A percentile compares a stretch with the other conserved stretches of the same genome.
Evolutionary conservation across 37 sponge, comb jelly and placozoan genomes (phyloP).

Genomic region (Amphimedon queenslandica): DNA sequence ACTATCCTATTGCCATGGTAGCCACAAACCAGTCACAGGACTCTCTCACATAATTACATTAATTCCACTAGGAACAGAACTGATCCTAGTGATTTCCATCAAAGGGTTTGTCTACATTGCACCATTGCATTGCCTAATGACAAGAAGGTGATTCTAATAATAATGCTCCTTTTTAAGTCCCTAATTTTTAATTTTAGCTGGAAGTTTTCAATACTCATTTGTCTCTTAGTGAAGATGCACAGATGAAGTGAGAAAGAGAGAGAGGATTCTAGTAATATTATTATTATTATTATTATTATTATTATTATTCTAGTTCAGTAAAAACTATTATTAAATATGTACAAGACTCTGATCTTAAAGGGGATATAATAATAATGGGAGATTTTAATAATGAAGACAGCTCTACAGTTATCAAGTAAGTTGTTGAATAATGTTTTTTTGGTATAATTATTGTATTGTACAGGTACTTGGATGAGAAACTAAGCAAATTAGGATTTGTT

Average conservation of each 20-base stretch:
- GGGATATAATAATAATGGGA: conserved; percentile 61
- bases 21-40: background rate
- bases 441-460: background rate
- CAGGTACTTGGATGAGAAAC: too few species aligned
- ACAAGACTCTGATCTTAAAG: conserved; percentile 15
- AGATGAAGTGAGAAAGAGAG: conserved; percentile 34
- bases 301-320: too few species aligned
- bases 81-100: conserved; percentile 64
- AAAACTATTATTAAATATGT: conserved; percentile 46
- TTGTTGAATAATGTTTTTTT: background rate
- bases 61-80: conserved; percentile 28
- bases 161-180: background rate
- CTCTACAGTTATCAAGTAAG: conserved; percentile 42
- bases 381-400: conserved; percentile 74
- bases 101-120: conserved; percentile 76
- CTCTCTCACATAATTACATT: background rate
- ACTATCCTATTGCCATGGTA: conserved; percentile 64
- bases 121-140: conserved; percentile 12
- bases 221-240: conserved; percentile 49
- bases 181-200: conserved; percentile 29
- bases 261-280: too few species aligned
- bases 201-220: conserved; percentile 81
- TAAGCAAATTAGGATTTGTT: conserved; percentile 7
- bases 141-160: background rate
- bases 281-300: too few species aligned